Conservation (phyloP, 2,113 vertebrate species). For the Barnardius zonarius region DNA sequence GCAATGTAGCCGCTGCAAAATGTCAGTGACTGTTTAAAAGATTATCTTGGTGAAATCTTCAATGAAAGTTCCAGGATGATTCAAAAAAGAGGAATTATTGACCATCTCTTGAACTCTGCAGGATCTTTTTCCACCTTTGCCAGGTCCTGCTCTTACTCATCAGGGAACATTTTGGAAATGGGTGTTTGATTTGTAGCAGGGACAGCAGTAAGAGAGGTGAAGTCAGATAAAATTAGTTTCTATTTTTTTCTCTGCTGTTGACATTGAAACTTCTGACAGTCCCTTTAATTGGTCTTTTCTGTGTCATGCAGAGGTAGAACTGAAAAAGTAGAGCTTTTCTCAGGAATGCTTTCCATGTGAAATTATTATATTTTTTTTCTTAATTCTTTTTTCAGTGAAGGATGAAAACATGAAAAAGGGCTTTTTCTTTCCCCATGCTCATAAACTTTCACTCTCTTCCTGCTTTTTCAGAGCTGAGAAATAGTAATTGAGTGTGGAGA, state of each 20-base stretch:
- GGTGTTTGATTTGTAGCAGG: not conserved
- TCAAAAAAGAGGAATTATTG: not conserved
- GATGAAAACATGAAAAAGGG: not conserved
- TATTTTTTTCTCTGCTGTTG: constrained; percentile 12
- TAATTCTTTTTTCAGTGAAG: not conserved
- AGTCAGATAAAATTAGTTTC: not conserved
- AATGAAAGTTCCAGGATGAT: not conserved
- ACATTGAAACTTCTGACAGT: constrained; percentile 22
- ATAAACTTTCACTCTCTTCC: not conserved
- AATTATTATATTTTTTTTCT: not conserved
- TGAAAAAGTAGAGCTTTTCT: constrained; percentile 3
- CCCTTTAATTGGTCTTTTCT: constrained; percentile 23
- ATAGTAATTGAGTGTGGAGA: not conserved
- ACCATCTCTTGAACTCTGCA: not conserved
- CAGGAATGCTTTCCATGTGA: not conserved
- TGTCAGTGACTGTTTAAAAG: not conserved
- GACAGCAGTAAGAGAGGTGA: not conserved
- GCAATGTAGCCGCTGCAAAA: not conserved
- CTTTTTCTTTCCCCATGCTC: not conserved
- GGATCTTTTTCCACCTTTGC: not conserved
- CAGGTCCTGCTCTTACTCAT: not conserved
- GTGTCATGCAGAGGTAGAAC: not conserved
- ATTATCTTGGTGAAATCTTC: not conserved
- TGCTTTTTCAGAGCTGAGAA: not conserved
- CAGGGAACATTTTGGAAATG: not conserved